Evolutionary conservation across 2,797 vertebrate genomes (phyloP).

Genomic region (Enteromius paludinosus): DNA sequence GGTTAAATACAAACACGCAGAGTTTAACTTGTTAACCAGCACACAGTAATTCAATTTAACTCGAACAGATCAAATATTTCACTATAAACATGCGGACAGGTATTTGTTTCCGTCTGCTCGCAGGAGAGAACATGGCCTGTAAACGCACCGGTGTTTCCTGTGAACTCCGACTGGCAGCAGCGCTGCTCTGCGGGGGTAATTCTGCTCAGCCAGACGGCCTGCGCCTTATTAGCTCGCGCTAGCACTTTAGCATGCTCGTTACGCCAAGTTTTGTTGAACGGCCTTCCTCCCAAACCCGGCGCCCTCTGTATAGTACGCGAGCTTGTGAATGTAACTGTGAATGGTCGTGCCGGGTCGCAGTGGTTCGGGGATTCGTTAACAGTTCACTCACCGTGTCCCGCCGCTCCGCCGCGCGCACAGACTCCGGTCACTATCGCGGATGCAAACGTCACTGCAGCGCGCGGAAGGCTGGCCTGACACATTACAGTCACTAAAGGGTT

Average conservation of each 20-base stretch:
- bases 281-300: background rate
- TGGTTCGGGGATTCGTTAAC: slow-evolving; percentile 25
- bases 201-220: background rate
- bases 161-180: background rate
- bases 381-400: slow-evolving; percentile 65
- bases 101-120: background rate
- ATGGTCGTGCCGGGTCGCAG: too few species aligned
- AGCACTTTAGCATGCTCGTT: background rate
- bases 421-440: slow-evolving; percentile 56
- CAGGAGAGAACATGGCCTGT: slow-evolving; percentile 13
- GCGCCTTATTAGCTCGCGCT: background rate
- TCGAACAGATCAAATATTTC: background rate
- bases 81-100: background rate
- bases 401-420: slow-evolving; percentile 54
- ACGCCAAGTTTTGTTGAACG: background rate
- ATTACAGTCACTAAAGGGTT: slow-evolving; percentile 8
- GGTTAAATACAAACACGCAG: background rate
- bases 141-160: slow-evolving; percentile 34
- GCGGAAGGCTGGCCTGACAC: slow-evolving; percentile 11
- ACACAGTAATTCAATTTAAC: background rate
- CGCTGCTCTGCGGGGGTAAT: background rate
- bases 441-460: slow-evolving; percentile 62
- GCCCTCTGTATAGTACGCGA: background rate
- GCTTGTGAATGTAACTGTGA: background rate
- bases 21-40: background rate